Percentiles rank a stretch among this genome's conserved stretches.
Conservation (phyloP, 2,888 invertebrate genomes). For the Eulithis testata region DNA sequence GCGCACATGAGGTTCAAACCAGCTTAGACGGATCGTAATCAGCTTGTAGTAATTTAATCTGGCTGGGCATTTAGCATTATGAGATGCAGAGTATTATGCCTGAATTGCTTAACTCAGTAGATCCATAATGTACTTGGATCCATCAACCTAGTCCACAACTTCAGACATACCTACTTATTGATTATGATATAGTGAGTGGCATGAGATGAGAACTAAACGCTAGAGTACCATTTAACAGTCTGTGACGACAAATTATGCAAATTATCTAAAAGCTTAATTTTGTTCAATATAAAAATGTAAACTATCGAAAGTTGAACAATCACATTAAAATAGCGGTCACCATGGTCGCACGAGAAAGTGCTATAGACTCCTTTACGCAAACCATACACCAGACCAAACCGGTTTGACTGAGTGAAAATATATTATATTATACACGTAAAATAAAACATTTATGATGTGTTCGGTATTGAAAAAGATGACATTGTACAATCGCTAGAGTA, state of each 20-base stretch:
- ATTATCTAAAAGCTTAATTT: conserved; percentile 21
- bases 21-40: conserved; percentile 71
- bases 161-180: too few relatives aligned
- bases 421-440: not conserved
- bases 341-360: conserved; percentile 33
- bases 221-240: too few relatives aligned
- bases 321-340: conserved; percentile 36
- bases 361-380: conserved; percentile 30
- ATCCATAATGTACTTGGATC: not conserved
- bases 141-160: too few relatives aligned
- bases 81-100: conserved; percentile 26
- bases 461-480: too few relatives aligned
- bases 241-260: conserved; percentile 11
- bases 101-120: not conserved
- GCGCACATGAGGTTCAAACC: conserved; percentile 44
- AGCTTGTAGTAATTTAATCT: conserved; percentile 78
- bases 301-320: conserved; percentile 42
- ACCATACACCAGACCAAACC: conserved; percentile 7
- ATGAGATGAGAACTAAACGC: too few relatives aligned
- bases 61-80: conserved; percentile 66
- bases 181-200: too few relatives aligned
- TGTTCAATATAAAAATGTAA: conserved; percentile 25
- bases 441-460: too few relatives aligned
- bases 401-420: conserved; percentile 12
- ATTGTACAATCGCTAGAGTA: too few relatives aligned